Conservation (phyloP, 2,888 invertebrate species). For the Drosophila yooni region DNA sequence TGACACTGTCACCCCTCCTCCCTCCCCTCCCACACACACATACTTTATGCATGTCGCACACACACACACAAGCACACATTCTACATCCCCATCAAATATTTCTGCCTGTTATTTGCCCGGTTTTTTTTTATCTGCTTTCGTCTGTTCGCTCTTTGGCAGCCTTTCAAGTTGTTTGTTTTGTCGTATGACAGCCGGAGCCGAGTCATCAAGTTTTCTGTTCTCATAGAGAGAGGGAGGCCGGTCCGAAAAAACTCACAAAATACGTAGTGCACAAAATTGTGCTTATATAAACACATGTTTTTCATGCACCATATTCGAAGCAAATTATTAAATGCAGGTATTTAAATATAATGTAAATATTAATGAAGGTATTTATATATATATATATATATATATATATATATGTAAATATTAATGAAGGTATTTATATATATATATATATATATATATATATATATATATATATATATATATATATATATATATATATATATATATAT, state of each 20-base stretch:
- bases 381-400: too few species aligned
- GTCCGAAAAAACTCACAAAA: slow-evolving; percentile 16
- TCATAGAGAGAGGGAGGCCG: slow-evolving; percentile 31
- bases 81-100: slow-evolving; percentile 17
- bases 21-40: background rate
- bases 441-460: background rate
- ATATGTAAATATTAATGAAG: too few species aligned
- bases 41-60: background rate
- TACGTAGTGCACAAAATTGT: background rate
- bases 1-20: slow-evolving; percentile 8
- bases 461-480: slow-evolving; percentile 8
- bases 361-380: slow-evolving; percentile 15
- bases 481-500: background rate
- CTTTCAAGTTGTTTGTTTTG: slow-evolving; percentile 35
- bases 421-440: slow-evolving; percentile 8
- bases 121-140: background rate
- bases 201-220: slow-evolving; percentile 5
- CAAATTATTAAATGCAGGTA: slow-evolving; percentile 28
- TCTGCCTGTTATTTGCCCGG: slow-evolving; percentile 2
- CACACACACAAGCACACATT: background rate
- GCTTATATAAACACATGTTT: slow-evolving; percentile 34
- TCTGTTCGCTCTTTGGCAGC: slow-evolving; percentile 27
- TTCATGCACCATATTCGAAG: slow-evolving; percentile 25
- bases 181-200: slow-evolving; percentile 5
- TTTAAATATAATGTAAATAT: slow-evolving; percentile 9